Conservation (phyloP, 2,113 vertebrate species). For the Synodontis membranacea region DNA sequence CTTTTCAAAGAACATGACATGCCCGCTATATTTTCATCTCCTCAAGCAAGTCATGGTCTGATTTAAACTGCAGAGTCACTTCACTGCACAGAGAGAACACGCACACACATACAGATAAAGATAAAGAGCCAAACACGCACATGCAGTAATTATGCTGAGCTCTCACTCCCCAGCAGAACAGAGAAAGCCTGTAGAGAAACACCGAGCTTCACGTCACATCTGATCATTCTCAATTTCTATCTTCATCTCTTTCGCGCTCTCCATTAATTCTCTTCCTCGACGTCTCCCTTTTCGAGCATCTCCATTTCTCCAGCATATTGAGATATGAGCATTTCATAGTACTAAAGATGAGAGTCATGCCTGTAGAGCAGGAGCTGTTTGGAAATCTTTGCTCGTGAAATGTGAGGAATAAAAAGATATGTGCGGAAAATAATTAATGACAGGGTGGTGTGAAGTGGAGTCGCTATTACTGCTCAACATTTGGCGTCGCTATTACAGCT, state of each 20-base stretch:
- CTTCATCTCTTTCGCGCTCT: conserved; percentile 29
- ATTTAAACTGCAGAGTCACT: conserved; percentile 8
- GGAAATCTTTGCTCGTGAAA: neutral
- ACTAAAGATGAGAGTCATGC: conserved; percentile 1
- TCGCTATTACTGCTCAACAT: neutral
- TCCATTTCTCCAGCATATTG: conserved; percentile 17
- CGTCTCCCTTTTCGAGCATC: conserved; percentile 8
- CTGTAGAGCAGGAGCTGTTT: neutral
- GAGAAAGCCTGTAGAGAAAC: conserved; percentile 36
- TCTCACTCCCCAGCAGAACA: conserved; percentile 30
- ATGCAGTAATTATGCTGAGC: conserved; percentile 29
- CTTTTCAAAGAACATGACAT: neutral
- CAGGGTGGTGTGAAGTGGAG: neutral
- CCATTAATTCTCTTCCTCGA: conserved; percentile 15
- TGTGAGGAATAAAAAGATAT: neutral
- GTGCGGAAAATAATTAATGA: neutral
- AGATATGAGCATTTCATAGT: conserved; percentile 1
- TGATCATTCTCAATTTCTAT: conserved; percentile 38
- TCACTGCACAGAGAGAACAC: neutral
- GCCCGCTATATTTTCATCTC: conserved; percentile 15
- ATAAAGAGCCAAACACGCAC: neutral
- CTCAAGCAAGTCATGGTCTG: neutral
- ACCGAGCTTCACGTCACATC: conserved; percentile 37
- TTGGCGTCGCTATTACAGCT: too few species aligned
- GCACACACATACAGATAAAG: neutral